Base-by-base conservation (phyloP, 2,888 invertebrate species). In the Habrosyne pyritoides region DNA sequence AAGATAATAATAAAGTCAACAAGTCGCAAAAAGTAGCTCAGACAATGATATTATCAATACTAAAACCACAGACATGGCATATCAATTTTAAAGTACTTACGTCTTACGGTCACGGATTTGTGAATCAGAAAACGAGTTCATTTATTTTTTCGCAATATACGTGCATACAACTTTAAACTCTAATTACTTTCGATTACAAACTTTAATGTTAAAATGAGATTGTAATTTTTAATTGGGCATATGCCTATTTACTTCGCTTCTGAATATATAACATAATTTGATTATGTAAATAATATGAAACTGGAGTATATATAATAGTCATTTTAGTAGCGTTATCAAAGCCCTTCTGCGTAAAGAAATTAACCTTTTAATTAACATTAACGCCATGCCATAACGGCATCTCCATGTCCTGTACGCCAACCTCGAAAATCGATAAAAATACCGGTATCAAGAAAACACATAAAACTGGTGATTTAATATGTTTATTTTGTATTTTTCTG, bases 31-130 rank as follows among this genome's bases (percentile, higher is more conserved):
- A 53, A 47, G 49, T 53, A 55, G 53, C 54, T 53, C 59, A 56
- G 54, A 56, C 57, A 42, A 52, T 55, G 57, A 53, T 57, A 56
- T 60, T 59, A 59, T 60, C 57, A 53, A 42, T 52, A 30, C 42
- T 47, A n/a, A 24, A 53, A 26, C 53, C 24, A 49, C 33, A 52
- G 52, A 59, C 51, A 61, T 54, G 53, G 50, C 53, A 55, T 54
- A 57, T 52, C 54, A 55, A 56, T 58, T 59, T 47, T 49, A 30
- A 46, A 53, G n/a, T n/a, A n/a, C n/a, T n/a, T 48, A 53, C 46
- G 54, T 53, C 47, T 59, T 49, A 54, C 22, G 53, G 26, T 61
- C 53, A 58, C 55, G 52, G 47, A 57, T 53, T 56, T 55, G 50
- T 59, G 51, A 56, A 10, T 54, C 53, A 52, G 30, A 54, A 53